Base-by-base conservation (phyloP, 2,797 vertebrate species). In the Fistularia commersonii region DNA sequence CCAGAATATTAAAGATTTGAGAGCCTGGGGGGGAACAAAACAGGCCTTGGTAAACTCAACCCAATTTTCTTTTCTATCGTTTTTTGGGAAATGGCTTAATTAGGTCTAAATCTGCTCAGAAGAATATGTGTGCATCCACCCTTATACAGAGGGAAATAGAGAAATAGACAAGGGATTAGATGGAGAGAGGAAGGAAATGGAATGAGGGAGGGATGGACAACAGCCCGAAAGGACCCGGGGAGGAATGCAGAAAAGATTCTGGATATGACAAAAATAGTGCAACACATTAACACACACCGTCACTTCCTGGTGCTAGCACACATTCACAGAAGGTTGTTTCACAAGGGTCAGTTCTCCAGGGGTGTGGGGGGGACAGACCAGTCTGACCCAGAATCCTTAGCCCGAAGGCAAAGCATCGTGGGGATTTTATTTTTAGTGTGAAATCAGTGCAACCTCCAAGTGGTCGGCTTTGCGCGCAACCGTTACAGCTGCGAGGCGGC, bases 361-460 rank as follows among this genome's bases (percentile, higher is more conserved):
- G 74, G n/a, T n/a, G n/a, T n/a, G n/a, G 57, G 57, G 61, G 57
- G 61, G 41, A 61, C 67, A 57, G 61, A 38, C 54, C 64, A 71
- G 57, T 35, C 61, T 78, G 72, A 78, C 74, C 80, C 77, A 78
- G 61, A 85, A 83, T 80, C 37, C 48, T 79, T 73, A 48, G 72
- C 82, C 73, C 80, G 48, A 36, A 77, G 69, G 76, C 66, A 77
- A 65, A 73, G 54, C 76, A 74, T 76, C 77, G 61, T 67, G 66
- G 65, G 68, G 49, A 7, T 72, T 76, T 79, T 82, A 87, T 81
- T 81, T 81, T 85, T 81, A 79, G 79, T 66, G 51, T 44, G 47
- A 48, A 71, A 52, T 57, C 9, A 10, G 66, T 52, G 40, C 43
- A 64, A 11, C 54, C 58, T 76, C 57, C 32, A 43, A 65, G 64